phyloP scores from a whole-genome alignment of 1,140 invertebrate species.

The Tribolium madens region DNA sequence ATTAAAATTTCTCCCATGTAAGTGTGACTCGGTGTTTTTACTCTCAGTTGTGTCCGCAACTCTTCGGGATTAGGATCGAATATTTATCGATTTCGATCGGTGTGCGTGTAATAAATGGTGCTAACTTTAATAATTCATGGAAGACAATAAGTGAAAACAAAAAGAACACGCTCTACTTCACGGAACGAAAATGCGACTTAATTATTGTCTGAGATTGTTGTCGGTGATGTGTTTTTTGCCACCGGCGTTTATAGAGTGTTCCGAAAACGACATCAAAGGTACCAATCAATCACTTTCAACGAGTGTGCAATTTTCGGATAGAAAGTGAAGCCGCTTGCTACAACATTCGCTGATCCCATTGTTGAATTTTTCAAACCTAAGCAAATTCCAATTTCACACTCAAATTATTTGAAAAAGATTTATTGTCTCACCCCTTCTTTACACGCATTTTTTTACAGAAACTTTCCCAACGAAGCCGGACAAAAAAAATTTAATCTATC shows the following conservation, averaged over 20 bases:
- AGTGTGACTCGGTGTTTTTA: slow-evolving; percentile 56
- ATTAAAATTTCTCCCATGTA: slow-evolving; percentile 60
- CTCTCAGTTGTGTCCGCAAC: slow-evolving; percentile 55
- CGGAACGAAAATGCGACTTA: slow-evolving; percentile 60
- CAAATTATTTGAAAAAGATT: neutral
- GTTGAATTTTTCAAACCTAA: neutral
- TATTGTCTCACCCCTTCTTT: neutral
- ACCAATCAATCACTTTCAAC: neutral
- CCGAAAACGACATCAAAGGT: slow-evolving; percentile 62
- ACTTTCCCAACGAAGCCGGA: neutral
- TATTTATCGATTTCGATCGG: slow-evolving; percentile 34
- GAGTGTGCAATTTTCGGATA: neutral
- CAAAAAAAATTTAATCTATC: slow-evolving; percentile 54
- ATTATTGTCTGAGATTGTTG: slow-evolving; percentile 57
- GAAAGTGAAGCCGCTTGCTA: neutral
- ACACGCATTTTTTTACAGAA: slow-evolving; percentile 46
- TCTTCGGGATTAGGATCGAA: slow-evolving; percentile 28
- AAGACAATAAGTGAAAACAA: slow-evolving; percentile 56
- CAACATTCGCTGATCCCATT: neutral
- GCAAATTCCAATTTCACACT: slow-evolving; percentile 13
- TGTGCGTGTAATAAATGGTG: slow-evolving; percentile 14
- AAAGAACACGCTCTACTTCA: slow-evolving; percentile 59
- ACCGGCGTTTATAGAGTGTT: slow-evolving; percentile 54
- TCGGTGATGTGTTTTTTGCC: slow-evolving; percentile 56
- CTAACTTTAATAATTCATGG: slow-evolving; percentile 17